Conservation (phyloP, 2,888 invertebrate genomes). For the Oscheius onirici region DNA sequence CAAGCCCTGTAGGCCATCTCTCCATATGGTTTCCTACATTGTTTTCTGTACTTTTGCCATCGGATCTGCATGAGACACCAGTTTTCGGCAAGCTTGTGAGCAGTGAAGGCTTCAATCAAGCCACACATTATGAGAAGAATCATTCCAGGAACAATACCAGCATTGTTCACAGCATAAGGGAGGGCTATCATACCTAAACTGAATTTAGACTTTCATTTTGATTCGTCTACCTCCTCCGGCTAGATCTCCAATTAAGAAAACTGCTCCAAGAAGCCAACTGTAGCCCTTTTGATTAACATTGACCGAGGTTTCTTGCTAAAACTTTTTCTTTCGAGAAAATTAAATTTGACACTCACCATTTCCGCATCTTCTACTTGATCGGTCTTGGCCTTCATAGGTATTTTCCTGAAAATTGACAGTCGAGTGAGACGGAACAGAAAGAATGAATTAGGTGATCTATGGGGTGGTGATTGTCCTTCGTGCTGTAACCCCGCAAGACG, state of each 20-base stretch:
- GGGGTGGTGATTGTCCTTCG: too few relatives aligned
- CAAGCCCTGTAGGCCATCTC: slow-evolving; percentile 53
- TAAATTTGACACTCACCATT: background rate
- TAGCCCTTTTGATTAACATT: slow-evolving; percentile 28
- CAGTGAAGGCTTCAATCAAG: slow-evolving; percentile 37
- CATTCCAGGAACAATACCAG: slow-evolving; percentile 42
- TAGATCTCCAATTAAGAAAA: slow-evolving; percentile 57
- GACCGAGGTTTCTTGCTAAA: slow-evolving; percentile 19
- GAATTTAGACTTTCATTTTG: background rate
- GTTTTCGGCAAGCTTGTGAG: slow-evolving; percentile 39
- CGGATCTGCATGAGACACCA: slow-evolving; percentile 52
- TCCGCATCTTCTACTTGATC: slow-evolving; percentile 11
- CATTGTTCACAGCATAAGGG: slow-evolving; percentile 46
- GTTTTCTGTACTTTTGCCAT: slow-evolving; percentile 39
- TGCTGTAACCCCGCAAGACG: too few relatives aligned
- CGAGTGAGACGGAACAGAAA: background rate
- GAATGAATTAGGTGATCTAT: background rate
- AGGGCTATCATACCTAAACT: slow-evolving; percentile 51
- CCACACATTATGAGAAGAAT: slow-evolving; percentile 39
- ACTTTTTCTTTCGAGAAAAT: background rate
- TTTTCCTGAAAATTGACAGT: background rate
- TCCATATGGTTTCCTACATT: slow-evolving; percentile 48
- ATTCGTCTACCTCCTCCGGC: slow-evolving; percentile 40
- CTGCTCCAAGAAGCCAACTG: slow-evolving; percentile 6
- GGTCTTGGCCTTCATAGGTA: slow-evolving; percentile 6